Conservation (phyloP, 2,113 vertebrate genomes). For the Sterna hirundo region DNA sequence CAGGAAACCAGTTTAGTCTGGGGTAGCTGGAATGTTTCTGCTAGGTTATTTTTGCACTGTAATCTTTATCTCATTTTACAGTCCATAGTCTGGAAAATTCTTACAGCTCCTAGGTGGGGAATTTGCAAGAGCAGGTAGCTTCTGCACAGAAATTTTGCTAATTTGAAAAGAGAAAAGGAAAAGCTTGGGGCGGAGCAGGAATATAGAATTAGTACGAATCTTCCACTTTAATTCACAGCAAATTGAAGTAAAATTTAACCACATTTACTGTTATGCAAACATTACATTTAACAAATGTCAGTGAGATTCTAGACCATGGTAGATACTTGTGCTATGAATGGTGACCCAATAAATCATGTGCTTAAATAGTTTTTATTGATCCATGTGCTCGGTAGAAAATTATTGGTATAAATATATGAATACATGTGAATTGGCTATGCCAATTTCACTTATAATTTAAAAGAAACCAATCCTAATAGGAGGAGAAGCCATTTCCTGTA, state of each 20-base stretch:
- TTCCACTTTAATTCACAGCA: background rate
- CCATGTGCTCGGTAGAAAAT: slow-evolving; percentile 15
- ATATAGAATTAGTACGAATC: background rate
- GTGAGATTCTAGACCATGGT: background rate
- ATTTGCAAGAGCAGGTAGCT: background rate
- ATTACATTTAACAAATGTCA: background rate
- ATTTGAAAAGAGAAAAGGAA: background rate
- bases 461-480: background rate
- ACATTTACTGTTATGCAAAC: background rate
- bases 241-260: background rate
- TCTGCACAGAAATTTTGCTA: background rate
- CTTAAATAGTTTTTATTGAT: slow-evolving; percentile 15
- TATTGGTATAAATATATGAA: background rate
- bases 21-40: background rate
- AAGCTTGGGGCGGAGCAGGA: background rate
- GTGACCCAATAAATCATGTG: background rate
- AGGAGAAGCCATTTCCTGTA: background rate
- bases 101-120: background rate
- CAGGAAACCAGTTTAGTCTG: background rate
- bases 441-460: background rate
- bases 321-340: background rate
- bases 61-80: background rate
- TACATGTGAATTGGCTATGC: background rate
- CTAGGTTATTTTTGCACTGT: background rate
- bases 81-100: background rate